Evolutionary conservation across 2,113 vertebrate species (phyloP).

Genomic region (Tachycineta bicolor): DNA sequence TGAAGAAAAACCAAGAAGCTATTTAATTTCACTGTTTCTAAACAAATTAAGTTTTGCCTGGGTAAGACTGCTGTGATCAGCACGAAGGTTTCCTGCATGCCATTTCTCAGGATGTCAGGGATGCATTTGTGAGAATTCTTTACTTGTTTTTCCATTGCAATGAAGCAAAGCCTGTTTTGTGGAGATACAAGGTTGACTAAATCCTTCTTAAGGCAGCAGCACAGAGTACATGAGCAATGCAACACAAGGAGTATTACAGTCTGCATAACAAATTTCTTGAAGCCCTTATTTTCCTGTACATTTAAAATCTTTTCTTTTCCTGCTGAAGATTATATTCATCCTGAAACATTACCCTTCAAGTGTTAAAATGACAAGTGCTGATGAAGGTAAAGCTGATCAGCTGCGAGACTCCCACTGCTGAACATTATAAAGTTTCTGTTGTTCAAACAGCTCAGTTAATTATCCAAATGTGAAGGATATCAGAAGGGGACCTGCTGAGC

Average conservation of each 20-base stretch:
- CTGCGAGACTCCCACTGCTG: constrained; percentile 53
- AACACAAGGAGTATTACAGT: constrained; percentile 11
- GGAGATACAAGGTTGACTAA: constrained; percentile 20
- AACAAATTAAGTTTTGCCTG: background rate
- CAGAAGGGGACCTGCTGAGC: constrained; percentile 50
- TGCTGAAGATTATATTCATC: constrained; percentile 57
- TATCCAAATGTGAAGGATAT: constrained; percentile 65
- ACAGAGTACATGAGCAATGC: background rate
- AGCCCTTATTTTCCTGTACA: constrained; percentile 43
- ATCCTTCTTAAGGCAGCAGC: constrained; percentile 43
- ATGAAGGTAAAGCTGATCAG: constrained; percentile 65
- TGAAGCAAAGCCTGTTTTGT: constrained; percentile 31
- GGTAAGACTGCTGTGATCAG: constrained; percentile 15
- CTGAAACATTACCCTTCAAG: constrained; percentile 49
- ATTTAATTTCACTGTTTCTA: background rate
- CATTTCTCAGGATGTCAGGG: background rate
- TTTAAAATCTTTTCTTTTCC: constrained; percentile 58
- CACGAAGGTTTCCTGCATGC: background rate
- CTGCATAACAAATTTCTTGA: constrained; percentile 33
- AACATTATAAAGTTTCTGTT: constrained; percentile 68
- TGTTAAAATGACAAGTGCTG: constrained; percentile 68
- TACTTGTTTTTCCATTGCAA: constrained; percentile 19
- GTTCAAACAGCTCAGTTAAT: constrained; percentile 70
- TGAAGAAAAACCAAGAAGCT: background rate
- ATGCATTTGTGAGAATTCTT: background rate